Evolutionary conservation across 2,113 vertebrate species (phyloP).

Genomic region (Eclectus roratus): DNA sequence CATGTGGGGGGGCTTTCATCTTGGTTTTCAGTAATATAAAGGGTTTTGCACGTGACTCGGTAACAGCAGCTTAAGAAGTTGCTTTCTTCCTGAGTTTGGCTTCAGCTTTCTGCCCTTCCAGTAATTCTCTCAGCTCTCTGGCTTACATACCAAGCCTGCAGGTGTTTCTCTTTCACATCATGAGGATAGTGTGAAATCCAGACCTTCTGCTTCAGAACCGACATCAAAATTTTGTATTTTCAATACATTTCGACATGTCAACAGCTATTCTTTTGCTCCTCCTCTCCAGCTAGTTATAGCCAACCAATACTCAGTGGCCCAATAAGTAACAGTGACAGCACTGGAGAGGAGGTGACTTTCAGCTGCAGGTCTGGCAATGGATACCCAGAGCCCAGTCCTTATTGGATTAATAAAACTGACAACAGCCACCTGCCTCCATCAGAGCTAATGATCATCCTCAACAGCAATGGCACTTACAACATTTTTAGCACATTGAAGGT

Average conservation of each 20-base stretch:
- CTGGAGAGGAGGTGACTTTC: conserved; percentile 54
- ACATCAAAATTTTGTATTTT: background rate
- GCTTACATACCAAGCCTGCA: background rate
- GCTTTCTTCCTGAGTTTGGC: background rate
- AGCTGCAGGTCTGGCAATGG: conserved; percentile 65
- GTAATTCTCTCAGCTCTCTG: background rate
- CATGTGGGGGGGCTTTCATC: background rate
- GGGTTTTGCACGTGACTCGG: background rate
- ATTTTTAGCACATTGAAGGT: conserved; percentile 61
- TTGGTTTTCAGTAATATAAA: background rate
- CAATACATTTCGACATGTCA: accelerated
- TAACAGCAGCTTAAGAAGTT: background rate
- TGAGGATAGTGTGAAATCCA: background rate
- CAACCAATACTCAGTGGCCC: conserved; percentile 52
- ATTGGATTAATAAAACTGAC: conserved; percentile 73
- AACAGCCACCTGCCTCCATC: conserved; percentile 20
- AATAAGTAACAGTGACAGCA: background rate
- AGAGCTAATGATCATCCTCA: background rate
- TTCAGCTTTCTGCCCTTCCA: background rate
- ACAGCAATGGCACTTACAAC: conserved; percentile 24
- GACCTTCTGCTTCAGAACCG: background rate
- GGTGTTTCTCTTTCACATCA: background rate
- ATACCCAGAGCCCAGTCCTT: conserved; percentile 63
- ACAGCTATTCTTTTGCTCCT: background rate
- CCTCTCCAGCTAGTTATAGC: conserved; percentile 68